Evolutionary conservation across 2,888 invertebrate genomes (phyloP).

Genomic region (Rhamphomyia laevipes): DNA sequence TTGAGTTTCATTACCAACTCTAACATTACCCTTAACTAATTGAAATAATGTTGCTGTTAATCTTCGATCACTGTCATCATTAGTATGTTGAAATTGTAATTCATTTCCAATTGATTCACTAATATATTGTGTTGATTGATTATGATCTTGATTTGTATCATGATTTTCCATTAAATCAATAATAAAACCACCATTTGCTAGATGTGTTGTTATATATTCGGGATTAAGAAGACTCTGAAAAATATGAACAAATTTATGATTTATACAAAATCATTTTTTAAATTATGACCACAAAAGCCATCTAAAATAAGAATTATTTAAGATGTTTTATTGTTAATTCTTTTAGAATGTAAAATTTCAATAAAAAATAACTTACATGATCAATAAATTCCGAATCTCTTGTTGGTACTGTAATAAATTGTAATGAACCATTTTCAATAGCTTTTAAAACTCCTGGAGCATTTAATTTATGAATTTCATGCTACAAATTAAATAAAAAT

Average conservation of each 20-base stretch:
- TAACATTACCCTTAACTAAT: conserved; percentile 9
- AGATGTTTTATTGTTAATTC: no score
- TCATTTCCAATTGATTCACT: neutral
- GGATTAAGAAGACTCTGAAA: conserved; percentile 31
- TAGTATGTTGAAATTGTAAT: conserved; percentile 22
- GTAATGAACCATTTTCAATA: conserved; percentile 17
- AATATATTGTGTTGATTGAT: conserved; percentile 8
- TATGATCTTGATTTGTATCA: conserved; percentile 4
- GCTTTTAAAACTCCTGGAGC: conserved; percentile 12
- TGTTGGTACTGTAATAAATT: conserved; percentile 18
- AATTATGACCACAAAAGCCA: neutral
- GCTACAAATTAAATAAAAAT: conserved; percentile 5
- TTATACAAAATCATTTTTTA: neutral
- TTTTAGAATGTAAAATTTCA: no score
- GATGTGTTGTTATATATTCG: conserved; percentile 27
- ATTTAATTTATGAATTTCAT: conserved; percentile 17
- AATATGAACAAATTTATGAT: neutral
- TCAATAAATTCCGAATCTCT: conserved; percentile 32
- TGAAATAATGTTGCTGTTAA: conserved; percentile 13
- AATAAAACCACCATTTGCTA: conserved; percentile 27
- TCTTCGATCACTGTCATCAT: conserved; percentile 11
- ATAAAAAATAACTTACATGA: conserved; percentile 26
- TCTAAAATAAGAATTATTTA: no score
- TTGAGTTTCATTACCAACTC: conserved; percentile 12
- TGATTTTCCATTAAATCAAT: conserved; percentile 31